phyloP scores from a whole-genome alignment of 2,797 vertebrate species.

The Bufotes viridis region DNA sequence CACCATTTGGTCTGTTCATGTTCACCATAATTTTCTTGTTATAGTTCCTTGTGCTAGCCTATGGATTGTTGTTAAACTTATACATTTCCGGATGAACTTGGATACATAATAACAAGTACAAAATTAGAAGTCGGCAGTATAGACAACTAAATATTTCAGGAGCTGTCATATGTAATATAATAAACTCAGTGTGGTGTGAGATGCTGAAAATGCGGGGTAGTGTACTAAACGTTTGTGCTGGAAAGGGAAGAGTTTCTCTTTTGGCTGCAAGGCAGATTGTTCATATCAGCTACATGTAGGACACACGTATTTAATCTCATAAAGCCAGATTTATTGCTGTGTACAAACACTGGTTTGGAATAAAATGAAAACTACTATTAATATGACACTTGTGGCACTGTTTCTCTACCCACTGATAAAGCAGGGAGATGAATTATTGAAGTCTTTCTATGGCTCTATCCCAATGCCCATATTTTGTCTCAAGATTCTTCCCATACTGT shows the following conservation, averaged over 20 bases:
- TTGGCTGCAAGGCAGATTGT: constrained; percentile 29
- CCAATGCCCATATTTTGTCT: constrained; percentile 41
- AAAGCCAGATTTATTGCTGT: constrained; percentile 50
- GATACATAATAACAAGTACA: background rate
- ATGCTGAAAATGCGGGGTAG: background rate
- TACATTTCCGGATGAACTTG: background rate
- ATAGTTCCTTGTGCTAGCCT: background rate
- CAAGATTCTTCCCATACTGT: constrained; percentile 4
- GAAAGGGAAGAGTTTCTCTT: background rate
- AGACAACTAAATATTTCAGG: background rate
- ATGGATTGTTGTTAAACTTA: background rate
- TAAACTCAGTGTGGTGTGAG: background rate
- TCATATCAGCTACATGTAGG: constrained; percentile 39
- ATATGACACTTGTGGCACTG: constrained; percentile 45
- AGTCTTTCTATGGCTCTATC: constrained; percentile 38
- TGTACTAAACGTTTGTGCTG: background rate
- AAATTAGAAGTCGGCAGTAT: background rate
- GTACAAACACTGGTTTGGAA: constrained; percentile 48
- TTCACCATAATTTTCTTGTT: constrained; percentile 21
- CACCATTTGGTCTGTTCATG: constrained; percentile 12
- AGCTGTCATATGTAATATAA: background rate
- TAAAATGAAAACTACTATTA: constrained; percentile 46
- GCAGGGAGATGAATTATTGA: constrained; percentile 4
- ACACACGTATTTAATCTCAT: constrained; percentile 28
- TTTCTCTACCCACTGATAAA: constrained; percentile 46